Base-by-base conservation (phyloP, 2,888 invertebrate genomes). In the Liposcelis brunnea region DNA sequence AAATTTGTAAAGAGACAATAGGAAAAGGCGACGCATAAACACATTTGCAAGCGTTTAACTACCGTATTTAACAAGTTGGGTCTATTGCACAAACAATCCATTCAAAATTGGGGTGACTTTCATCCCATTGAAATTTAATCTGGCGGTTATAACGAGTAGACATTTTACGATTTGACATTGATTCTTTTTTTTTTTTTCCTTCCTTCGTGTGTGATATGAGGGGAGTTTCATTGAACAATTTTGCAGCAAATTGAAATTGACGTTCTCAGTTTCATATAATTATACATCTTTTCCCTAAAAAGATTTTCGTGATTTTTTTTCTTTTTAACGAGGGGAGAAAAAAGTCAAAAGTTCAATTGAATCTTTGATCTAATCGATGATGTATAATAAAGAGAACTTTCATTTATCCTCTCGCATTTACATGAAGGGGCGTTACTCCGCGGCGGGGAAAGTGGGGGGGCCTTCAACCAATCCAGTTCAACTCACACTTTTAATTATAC, bases 331-430 rank as follows among this genome's bases (percentile, higher is more conserved):
- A 18, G 21, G 21, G 5, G n/a, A 21, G 14, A 18, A 38, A 38
- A 38, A 38, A 19, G 38, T 38, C 10, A 38, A 38, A n/a, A n/a
- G 18, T 19, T 38, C 21, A 38, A 14, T 38, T 38, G 18, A 38
- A 38, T 38, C 26, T 26, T 26, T 26, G 26, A 26, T 6, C 8
- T 26, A 26, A 26, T 26, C 26, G 26, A 26, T 26, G 26, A 4
- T n/a, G n/a, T n/a, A n/a, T n/a, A n/a, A 26, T 6, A 26, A 26
- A 4, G 8, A 26, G 26, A 26, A 26, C 26, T 26, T 26, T 26
- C 26, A 6, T 26, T 6, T 26, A 26, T 26, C 26, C 26, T 26
- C 8, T 26, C 26, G 26, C 26, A 26, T 26, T 26, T 26, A 8
- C 26, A 26, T 26, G 5, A 26, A 26, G 26, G 26, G 26, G 26